Percentiles rank a stretch among this genome's conserved stretches.
phyloP scores from a whole-genome alignment of 2,113 vertebrate species.

The Crotalus horridus region DNA sequence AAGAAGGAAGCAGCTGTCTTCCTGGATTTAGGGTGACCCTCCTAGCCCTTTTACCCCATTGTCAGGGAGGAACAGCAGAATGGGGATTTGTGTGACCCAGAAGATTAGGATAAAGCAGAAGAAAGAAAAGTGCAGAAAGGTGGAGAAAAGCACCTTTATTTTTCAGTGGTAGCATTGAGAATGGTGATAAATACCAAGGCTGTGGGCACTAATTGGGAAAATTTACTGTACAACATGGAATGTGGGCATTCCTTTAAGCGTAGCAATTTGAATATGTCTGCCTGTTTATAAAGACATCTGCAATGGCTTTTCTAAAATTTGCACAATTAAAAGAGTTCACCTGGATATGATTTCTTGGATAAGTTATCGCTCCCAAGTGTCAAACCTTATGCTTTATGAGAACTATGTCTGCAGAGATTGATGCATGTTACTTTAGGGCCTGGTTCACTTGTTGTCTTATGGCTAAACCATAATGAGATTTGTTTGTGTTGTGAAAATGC shows the following conservation, averaged over 20 bases:
- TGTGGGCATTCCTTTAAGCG: neutral
- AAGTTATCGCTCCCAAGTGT: neutral
- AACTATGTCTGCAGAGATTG: neutral
- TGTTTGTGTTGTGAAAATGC: neutral
- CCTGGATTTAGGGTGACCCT: neutral
- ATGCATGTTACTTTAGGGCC: neutral
- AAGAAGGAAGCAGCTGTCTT: slow-evolving; percentile 12
- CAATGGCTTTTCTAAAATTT: neutral
- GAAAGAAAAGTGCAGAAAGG: neutral
- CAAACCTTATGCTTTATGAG: too few relatives aligned
- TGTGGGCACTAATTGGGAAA: neutral
- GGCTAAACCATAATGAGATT: neutral
- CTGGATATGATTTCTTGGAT: neutral
- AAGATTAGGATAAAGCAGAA: neutral
- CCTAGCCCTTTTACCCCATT: neutral
- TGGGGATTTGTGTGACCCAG: neutral
- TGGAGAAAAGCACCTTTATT: neutral
- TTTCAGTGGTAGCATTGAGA: neutral
- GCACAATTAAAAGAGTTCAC: neutral
- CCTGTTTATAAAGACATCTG: neutral
- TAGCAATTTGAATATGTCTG: neutral
- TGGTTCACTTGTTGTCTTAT: neutral
- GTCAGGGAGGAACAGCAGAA: neutral
- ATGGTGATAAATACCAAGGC: neutral
- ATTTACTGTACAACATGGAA: neutral